phyloP scores from a whole-genome alignment of 2,797 vertebrate species.

The Clamator glandarius region DNA sequence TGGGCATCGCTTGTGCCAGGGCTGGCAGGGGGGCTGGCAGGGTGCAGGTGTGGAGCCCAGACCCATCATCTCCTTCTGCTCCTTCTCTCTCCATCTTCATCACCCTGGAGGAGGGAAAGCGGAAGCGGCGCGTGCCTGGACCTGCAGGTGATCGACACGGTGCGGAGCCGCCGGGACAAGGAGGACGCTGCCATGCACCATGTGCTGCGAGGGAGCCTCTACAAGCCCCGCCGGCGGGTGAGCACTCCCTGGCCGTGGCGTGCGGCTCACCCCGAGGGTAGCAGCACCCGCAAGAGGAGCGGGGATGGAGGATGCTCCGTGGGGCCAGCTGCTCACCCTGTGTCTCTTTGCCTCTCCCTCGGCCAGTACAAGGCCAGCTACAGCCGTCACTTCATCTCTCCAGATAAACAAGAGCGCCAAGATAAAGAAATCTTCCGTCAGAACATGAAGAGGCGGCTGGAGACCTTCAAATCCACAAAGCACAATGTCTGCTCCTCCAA shows the following conservation, averaged over 20 bases:
- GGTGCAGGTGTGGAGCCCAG: not conserved
- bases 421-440: constrained; percentile 95
- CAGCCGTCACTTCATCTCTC: constrained; percentile 94
- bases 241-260: not conserved
- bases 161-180: constrained; percentile 89
- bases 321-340: constrained; percentile 51
- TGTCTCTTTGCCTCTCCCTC: constrained; percentile 73
- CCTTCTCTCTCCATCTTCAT: not conserved
- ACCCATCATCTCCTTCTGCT: not conserved
- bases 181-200: constrained; percentile 93
- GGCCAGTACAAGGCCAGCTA: constrained; percentile 94
- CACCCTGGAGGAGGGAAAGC: constrained; percentile 83
- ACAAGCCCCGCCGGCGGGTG: constrained; percentile 92
- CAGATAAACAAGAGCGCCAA: constrained; percentile 91
- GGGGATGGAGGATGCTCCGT: not conserved
- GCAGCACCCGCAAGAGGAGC: not conserved
- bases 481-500: constrained; percentile 84
- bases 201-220: constrained; percentile 91
- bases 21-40: not conserved
- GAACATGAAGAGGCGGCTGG: constrained; percentile 95
- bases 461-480: constrained; percentile 92
- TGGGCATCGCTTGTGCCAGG: not conserved
- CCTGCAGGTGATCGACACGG: constrained; percentile 93
- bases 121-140: constrained; percentile 94
- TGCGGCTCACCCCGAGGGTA: not conserved